Evolutionary conservation across 2,113 vertebrate genomes (phyloP).

Genomic region (Eulemur rufifrons): DNA sequence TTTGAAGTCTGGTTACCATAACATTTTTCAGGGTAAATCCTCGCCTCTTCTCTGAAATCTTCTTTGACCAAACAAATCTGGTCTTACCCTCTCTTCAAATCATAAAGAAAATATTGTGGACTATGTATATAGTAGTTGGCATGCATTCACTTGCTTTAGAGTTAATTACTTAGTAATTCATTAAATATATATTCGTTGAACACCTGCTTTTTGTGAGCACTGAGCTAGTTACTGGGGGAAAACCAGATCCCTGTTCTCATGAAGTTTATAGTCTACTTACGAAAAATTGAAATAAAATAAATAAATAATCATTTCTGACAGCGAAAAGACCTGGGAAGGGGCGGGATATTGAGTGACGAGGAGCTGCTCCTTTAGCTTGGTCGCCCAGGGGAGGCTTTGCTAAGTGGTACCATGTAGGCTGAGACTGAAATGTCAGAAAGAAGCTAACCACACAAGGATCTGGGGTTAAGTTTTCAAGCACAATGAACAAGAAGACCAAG

Average conservation of each 20-base stretch:
- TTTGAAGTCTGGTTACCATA: background rate
- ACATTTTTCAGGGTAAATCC: background rate
- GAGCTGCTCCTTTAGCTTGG: background rate
- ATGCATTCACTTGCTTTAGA: background rate
- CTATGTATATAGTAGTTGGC: background rate
- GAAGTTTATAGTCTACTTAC: background rate
- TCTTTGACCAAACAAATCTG: background rate
- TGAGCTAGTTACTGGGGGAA: background rate
- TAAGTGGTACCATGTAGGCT: background rate
- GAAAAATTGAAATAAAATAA: background rate
- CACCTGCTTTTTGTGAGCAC: background rate
- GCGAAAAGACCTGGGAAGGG: background rate
- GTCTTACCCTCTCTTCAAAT: background rate
- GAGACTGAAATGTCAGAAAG: background rate
- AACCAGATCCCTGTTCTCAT: background rate
- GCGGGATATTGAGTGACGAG: background rate
- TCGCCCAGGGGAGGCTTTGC: background rate
- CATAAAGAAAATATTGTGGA: background rate
- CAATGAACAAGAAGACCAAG: background rate
- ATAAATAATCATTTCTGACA: background rate
- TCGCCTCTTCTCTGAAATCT: background rate
- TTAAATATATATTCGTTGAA: background rate
- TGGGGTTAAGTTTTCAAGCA: background rate
- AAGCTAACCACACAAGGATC: background rate
- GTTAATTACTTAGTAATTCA: background rate